Evolutionary conservation across 2,797 vertebrate genomes (phyloP).

Genomic region (Rhinella marina): DNA sequence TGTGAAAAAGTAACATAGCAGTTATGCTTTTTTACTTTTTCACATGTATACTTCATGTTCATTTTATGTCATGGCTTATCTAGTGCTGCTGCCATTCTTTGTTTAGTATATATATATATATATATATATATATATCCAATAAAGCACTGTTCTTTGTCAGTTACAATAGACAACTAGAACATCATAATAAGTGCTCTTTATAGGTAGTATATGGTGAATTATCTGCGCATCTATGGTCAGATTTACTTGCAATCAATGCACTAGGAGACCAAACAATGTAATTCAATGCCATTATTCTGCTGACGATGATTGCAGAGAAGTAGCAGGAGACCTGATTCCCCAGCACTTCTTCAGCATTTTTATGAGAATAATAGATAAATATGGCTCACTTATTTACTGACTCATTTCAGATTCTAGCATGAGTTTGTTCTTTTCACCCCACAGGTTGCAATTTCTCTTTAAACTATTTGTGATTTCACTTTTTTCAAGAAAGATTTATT

Average conservation of each 20-base stretch:
- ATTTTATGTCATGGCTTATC: too few relatives aligned
- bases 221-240: background rate
- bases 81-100: too few relatives aligned
- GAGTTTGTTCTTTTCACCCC: background rate
- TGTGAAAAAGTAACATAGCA: too few relatives aligned
- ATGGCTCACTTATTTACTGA: background rate
- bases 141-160: background rate
- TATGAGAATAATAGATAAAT: background rate
- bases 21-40: too few relatives aligned
- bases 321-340: background rate
- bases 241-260: background rate
- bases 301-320: background rate
- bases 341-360: background rate
- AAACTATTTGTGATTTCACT: background rate
- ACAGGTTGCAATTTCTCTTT: background rate
- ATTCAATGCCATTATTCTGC: background rate
- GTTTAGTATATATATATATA: too few relatives aligned
- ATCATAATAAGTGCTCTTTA: background rate
- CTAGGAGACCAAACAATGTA: background rate
- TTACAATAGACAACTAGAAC: background rate
- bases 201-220: background rate
- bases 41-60: too few relatives aligned
- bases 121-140: background rate
- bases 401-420: background rate
- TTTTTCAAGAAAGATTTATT: too few relatives aligned